These are phyloP conservation scores for Vidua macroura DNA, from an alignment of 2,113 vertebrate genomes.

Conservation along the genomic window DNA sequence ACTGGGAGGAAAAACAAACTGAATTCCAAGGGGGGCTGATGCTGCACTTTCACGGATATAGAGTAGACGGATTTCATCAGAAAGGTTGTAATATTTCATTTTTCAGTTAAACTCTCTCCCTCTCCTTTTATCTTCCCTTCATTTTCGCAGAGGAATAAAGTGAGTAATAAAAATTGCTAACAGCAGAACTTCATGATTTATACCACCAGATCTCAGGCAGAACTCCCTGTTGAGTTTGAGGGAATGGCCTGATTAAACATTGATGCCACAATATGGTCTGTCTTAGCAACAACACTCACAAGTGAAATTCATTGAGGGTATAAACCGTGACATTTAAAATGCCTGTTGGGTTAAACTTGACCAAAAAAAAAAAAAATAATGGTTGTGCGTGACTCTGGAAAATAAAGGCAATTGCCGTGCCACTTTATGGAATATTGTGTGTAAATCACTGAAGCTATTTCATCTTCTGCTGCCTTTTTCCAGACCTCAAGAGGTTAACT, in stretches of 20 bases:
- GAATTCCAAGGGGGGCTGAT: neutral
- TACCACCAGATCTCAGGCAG: neutral
- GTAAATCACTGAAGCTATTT: constrained; percentile 10
- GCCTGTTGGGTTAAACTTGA: constrained; percentile 10
- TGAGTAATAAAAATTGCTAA: constrained; percentile 23
- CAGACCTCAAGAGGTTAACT: constrained; percentile 43
- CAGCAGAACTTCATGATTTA: constrained; percentile 33
- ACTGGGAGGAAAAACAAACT: neutral
- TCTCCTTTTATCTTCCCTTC: neutral
- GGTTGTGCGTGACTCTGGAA: neutral
- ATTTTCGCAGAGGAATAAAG: neutral
- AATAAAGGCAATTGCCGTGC: neutral
- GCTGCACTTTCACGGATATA: neutral
- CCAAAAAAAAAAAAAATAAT: neutral
- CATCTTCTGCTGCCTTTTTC: constrained; percentile 5
- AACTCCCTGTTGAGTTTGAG: constrained; percentile 42
- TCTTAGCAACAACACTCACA: constrained; percentile 35
- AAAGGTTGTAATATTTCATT: neutral
- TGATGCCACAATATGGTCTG: constrained; percentile 58
- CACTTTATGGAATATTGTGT: neutral
- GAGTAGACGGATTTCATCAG: neutral
- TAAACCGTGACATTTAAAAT: constrained; percentile 21
- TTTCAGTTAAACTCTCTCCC: neutral
- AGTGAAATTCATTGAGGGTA: constrained; percentile 30
- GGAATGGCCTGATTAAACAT: constrained; percentile 57